Evolutionary conservation across 2,888 invertebrate species (phyloP).

Genomic region (Chouioia cunea): DNA sequence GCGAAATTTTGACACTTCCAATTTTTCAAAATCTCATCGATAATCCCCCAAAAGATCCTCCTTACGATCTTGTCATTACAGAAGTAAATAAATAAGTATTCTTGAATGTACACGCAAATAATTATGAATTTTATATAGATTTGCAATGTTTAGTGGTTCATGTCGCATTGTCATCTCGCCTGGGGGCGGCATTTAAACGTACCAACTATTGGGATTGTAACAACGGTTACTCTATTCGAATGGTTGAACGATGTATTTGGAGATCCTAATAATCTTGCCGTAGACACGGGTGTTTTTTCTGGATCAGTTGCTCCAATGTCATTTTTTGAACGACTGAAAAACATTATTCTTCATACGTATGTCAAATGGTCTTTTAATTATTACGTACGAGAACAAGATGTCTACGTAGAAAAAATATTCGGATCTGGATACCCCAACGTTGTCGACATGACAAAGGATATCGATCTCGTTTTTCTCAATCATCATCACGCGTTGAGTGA

Average conservation of each 20-base stretch:
- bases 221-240: background rate
- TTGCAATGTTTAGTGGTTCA: no score
- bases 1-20: conserved; percentile 6
- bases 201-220: no score
- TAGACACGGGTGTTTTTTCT: background rate
- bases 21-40: conserved; percentile 1
- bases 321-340: conserved; percentile 57
- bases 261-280: background rate
- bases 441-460: conserved; percentile 54
- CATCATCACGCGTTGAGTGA: conserved; percentile 72
- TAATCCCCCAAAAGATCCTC: background rate
- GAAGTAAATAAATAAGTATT: no score
- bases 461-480: conserved; percentile 68
- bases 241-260: conserved; percentile 18
- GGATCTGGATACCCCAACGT: conserved; percentile 33
- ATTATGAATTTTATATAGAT: no score
- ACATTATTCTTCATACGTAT: conserved; percentile 42
- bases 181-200: background rate
- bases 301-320: conserved; percentile 47
- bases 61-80: no score
- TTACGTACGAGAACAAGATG: background rate
- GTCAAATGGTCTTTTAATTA: conserved; percentile 13
- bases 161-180: no score
- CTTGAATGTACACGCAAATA: no score
- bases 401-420: conserved; percentile 21